Conservation (phyloP, 1,140 invertebrate genomes). For the Bombyx mori region DNA sequence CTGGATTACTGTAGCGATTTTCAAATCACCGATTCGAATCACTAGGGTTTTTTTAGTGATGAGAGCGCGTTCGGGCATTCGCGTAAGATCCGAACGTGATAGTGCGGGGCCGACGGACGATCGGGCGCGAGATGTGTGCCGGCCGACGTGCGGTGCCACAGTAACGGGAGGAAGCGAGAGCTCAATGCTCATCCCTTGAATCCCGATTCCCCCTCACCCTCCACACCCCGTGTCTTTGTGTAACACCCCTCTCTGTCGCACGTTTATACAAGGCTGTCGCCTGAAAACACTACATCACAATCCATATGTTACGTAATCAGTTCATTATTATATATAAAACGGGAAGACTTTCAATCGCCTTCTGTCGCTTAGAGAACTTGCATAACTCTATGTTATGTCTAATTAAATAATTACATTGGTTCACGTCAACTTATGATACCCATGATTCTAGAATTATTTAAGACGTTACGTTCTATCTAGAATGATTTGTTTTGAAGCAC, state of each 20-base stretch:
- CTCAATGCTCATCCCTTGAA: constrained; percentile 61
- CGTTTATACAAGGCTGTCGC: constrained; percentile 41
- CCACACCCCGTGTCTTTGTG: constrained; percentile 47
- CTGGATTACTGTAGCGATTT: no score
- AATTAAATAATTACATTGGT: no score
- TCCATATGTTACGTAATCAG: no score
- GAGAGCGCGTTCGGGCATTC: constrained; percentile 16
- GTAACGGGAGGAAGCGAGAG: constrained; percentile 66
- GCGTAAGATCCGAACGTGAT: constrained; percentile 27
- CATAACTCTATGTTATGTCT: no score
- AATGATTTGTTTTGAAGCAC: no score
- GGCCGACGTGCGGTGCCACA: constrained; percentile 57
- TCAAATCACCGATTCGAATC: no score
- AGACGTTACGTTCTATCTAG: no score
- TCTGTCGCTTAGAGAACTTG: no score
- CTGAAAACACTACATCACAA: constrained; percentile 37
- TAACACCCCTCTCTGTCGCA: constrained; percentile 62
- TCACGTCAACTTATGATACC: no score
- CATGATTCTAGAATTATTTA: no score
- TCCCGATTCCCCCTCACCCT: constrained; percentile 56
- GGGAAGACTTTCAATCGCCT: not conserved
- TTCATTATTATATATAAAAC: not conserved
- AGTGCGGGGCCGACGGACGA: constrained; percentile 19
- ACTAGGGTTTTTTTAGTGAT: no score
- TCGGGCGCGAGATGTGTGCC: constrained; percentile 41